These are phyloP conservation scores for Emydocephalus ijimae DNA, from an alignment of 2,113 vertebrate genomes.

Conservation along the genomic window DNA sequence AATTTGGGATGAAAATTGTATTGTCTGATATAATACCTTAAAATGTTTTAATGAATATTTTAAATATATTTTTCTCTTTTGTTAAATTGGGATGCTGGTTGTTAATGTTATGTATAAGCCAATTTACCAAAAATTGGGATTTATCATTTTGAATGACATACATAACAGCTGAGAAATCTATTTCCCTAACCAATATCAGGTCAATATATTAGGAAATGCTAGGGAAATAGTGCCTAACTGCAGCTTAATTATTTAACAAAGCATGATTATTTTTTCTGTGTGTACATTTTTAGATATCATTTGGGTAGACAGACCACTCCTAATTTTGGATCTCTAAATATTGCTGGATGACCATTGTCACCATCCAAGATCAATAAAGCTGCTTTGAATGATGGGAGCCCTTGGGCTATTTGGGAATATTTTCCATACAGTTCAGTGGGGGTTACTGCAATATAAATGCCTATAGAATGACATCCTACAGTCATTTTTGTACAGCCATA, in stretches of 20 bases:
- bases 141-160: slow-evolving; percentile 27
- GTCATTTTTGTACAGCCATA: not conserved
- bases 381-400: not conserved
- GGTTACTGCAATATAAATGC: not conserved
- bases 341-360: not conserved
- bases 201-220: not conserved
- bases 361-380: not conserved
- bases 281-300: not conserved
- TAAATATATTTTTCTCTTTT: slow-evolving; percentile 61
- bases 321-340: not conserved
- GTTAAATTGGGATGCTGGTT: slow-evolving; percentile 40
- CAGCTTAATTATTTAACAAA: not conserved
- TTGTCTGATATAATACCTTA: slow-evolving; percentile 38
- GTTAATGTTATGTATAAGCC: slow-evolving; percentile 55
- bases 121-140: slow-evolving; percentile 54
- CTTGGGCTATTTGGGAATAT: not conserved
- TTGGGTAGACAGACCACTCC: not conserved
- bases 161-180: slow-evolving; percentile 15
- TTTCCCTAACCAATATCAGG: not conserved
- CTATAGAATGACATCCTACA: not conserved
- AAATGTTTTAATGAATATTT: slow-evolving; percentile 50
- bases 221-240: not conserved
- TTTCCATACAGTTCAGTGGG: not conserved
- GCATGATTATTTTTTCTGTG: not conserved
- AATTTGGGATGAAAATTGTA: slow-evolving; percentile 45